phyloP scores from a whole-genome alignment of 1,140 invertebrate genomes.

The Vollenhovia emeryi region DNA sequence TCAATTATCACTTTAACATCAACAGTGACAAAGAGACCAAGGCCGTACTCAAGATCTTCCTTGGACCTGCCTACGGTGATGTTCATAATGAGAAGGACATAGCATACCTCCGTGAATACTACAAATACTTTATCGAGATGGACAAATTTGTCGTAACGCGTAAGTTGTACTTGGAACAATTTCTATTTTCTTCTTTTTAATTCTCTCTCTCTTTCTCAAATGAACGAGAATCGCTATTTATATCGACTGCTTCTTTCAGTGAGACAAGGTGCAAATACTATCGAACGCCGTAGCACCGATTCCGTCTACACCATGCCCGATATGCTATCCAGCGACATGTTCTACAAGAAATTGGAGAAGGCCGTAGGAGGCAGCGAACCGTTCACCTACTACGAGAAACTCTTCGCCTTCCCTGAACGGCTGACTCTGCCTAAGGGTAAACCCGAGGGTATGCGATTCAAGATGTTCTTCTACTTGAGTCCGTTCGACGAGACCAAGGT shows the following conservation, averaged over 20 bases:
- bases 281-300: conserved; percentile 82
- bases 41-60: conserved; percentile 83
- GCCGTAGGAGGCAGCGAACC: conserved; percentile 80
- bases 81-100: conserved; percentile 76
- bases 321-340: conserved; percentile 86
- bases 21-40: conserved; percentile 84
- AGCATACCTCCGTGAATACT: conserved; percentile 75
- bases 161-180: conserved; percentile 67
- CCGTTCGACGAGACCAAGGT: conserved; percentile 77
- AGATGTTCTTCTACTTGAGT: conserved; percentile 83
- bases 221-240: no score
- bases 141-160: conserved; percentile 83
- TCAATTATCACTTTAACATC: conserved; percentile 86
- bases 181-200: background rate
- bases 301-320: conserved; percentile 81
- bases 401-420: conserved; percentile 82
- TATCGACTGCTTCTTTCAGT: no score
- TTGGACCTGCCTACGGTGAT: conserved; percentile 81
- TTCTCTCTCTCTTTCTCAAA: background rate
- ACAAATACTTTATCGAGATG: conserved; percentile 83
- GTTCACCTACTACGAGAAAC: conserved; percentile 79
- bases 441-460: conserved; percentile 82
- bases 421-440: conserved; percentile 83
- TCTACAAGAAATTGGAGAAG: conserved; percentile 84
- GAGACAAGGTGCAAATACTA: conserved; percentile 81